These are phyloP conservation scores for Argynnis bischoffii DNA, from an alignment of 2,888 invertebrate genomes.

Conservation along the genomic window DNA sequence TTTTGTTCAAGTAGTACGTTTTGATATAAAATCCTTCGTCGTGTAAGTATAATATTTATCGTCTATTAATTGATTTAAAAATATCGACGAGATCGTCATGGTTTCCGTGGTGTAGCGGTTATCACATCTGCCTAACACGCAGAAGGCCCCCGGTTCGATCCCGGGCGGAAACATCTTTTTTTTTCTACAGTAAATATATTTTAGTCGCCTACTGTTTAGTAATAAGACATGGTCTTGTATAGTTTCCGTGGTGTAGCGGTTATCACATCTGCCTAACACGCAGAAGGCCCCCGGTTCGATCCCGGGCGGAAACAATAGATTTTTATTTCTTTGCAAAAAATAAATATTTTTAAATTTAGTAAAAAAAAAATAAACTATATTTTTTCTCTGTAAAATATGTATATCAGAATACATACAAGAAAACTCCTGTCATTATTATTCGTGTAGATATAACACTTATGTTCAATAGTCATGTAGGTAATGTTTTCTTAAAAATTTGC, in stretches of 20 bases:
- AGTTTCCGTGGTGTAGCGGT: slow-evolving; percentile 86
- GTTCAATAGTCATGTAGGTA: slow-evolving; percentile 23
- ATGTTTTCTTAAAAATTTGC: slow-evolving; percentile 50
- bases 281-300: slow-evolving; percentile 95
- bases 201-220: no score
- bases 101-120: slow-evolving; percentile 88
- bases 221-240: no score
- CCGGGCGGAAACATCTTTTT: slow-evolving; percentile 89
- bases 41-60: not conserved
- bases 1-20: not conserved
- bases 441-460: not conserved
- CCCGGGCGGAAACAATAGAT: slow-evolving; percentile 55
- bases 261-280: slow-evolving; percentile 96
- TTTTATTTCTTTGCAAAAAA: no score
- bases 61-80: not conserved
- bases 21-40: not conserved
- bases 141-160: slow-evolving; percentile 95
- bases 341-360: no score
- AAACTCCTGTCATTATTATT: no score
- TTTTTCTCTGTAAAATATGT: no score
- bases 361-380: no score
- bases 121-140: slow-evolving; percentile 96
- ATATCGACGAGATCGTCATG: not conserved
- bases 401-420: no score
- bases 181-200: slow-evolving; percentile 31